Base-by-base conservation (phyloP, 2,113 vertebrate genomes). In the Heterotilapia buettikoferi region DNA sequence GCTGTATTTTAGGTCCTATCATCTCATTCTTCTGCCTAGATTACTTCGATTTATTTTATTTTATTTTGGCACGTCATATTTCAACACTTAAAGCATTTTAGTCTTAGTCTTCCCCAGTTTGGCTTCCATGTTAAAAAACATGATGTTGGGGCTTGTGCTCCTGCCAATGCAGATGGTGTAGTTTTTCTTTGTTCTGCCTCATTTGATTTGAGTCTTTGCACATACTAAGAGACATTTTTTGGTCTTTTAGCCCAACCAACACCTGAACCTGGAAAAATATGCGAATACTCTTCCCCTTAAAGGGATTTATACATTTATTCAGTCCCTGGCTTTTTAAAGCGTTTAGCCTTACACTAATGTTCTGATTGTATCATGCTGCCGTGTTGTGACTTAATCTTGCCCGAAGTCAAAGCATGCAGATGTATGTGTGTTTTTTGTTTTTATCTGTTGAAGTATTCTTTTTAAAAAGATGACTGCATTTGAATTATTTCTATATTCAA, bases 301-400 rank as follows among this genome's bases (percentile, higher is more conserved):
- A 90, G 94, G 73, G 61, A 91, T 94, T 90, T 54, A 89, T 90
- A 80, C 43, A 91, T 92, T 86, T 89, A 86, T 93, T 90, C 90
- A 84, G 8, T 84, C 50, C 56, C 47, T 26, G 82, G 57, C 84
- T 68, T 80, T 92, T 86, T 66, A 31, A 88, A 88, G 50, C 45
- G 3, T 89, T 90, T 88, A 88, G 63, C 33, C 38, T 82, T 79
- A 68, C 80, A 76, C 88, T 88, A 82, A 63, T 68, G 36, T 85
- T 86, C 50, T 84, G 26, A 38, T 61, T 80, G 80, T 84, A 68
- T 91, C 36, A 56, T 84, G 13, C 45, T 52, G 50, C 45, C 53
- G 36, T 85, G 24, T 2, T 83, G 53, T 59, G 61, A 73, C 85
- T 83, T 52, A 50, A 63, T 83, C 24, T 63, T 83, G 57, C 80